phyloP scores from a whole-genome alignment of 2,797 vertebrate genomes.

The Tolypeutes matacus region DNA sequence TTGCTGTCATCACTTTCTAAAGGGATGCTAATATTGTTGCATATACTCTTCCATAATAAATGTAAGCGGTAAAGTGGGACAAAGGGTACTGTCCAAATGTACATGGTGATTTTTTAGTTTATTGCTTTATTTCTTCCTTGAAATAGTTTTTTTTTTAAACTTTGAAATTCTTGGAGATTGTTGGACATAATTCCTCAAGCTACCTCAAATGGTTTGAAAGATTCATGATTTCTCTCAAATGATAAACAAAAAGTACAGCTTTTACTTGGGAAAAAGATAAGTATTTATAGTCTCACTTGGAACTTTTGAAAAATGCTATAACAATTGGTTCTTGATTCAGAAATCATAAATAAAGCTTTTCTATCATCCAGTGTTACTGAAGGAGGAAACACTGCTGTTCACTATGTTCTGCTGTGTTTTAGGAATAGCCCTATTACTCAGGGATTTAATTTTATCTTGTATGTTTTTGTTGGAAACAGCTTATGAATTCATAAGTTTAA shows the following conservation, averaged over 20 bases:
- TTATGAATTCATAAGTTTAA: constrained; percentile 22
- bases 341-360: constrained; percentile 56
- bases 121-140: neutral
- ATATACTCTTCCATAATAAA: constrained; percentile 23
- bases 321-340: neutral
- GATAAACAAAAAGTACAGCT: neutral
- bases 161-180: neutral
- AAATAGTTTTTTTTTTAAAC: neutral
- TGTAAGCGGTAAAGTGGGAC: neutral
- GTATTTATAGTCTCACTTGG: neutral
- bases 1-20: neutral
- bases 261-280: constrained; percentile 9
- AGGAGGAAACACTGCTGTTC: neutral
- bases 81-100: neutral
- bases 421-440: neutral
- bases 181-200: neutral
- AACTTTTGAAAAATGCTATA: neutral
- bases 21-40: neutral
- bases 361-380: neutral
- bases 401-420: neutral
- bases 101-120: neutral
- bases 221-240: neutral
- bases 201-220: neutral
- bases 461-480: neutral
- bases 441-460: constrained; percentile 6